Conservation (phyloP, 2,797 vertebrate species). For the Sebastolobus alascanus region DNA sequence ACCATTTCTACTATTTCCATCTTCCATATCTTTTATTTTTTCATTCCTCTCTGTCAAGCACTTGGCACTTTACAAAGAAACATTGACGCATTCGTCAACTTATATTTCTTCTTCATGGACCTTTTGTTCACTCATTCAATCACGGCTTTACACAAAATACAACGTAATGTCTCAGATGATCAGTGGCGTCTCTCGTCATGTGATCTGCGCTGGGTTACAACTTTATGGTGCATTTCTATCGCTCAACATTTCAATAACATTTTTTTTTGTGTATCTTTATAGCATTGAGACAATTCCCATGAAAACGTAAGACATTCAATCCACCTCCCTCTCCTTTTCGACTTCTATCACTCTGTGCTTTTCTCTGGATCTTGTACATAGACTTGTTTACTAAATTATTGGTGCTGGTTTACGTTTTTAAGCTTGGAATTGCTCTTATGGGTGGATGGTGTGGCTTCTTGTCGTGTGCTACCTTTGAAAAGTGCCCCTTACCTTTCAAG, state of each 20-base stretch:
- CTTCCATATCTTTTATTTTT: slow-evolving; percentile 63
- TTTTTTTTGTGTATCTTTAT: slow-evolving; percentile 87
- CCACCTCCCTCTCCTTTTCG: slow-evolving; percentile 55
- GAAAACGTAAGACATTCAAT: slow-evolving; percentile 91
- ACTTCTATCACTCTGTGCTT: slow-evolving; percentile 56
- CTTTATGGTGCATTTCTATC: slow-evolving; percentile 63
- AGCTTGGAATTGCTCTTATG: slow-evolving; percentile 77
- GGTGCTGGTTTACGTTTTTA: slow-evolving; percentile 83
- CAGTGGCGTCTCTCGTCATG: slow-evolving; percentile 40
- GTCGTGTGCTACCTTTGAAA: slow-evolving; percentile 76
- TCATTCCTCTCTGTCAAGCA: slow-evolving; percentile 78
- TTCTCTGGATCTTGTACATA: slow-evolving; percentile 81
- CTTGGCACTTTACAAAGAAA: slow-evolving; percentile 85
- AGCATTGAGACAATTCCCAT: slow-evolving; percentile 90
- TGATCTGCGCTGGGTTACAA: slow-evolving; percentile 56
- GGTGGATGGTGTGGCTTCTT: slow-evolving; percentile 80
- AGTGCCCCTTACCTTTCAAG: slow-evolving; percentile 81
- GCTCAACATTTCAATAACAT: slow-evolving; percentile 64
- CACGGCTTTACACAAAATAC: slow-evolving; percentile 35
- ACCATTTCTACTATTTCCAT: slow-evolving; percentile 93
- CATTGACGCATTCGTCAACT: slow-evolving; percentile 44
- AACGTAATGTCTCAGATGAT: slow-evolving; percentile 53
- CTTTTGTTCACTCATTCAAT: slow-evolving; percentile 25
- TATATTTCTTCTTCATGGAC: slow-evolving; percentile 40
- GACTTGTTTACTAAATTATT: slow-evolving; percentile 80